phyloP scores from a whole-genome alignment of 2,113 vertebrate species.

The Poeciliopsis prolifica region DNA sequence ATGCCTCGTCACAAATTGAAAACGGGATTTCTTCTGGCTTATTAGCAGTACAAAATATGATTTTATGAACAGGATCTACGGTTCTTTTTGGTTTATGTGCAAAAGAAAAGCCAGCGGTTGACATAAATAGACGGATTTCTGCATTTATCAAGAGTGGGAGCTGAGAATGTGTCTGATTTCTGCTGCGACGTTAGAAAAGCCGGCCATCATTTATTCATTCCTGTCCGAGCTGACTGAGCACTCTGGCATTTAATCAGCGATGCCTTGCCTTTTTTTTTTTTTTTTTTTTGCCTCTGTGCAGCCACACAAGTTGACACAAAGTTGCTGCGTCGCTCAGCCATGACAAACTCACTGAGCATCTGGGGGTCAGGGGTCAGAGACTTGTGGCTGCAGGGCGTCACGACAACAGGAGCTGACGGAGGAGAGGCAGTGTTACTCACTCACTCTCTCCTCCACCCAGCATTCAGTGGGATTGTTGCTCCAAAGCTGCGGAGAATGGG shows the following conservation, averaged over 20 bases:
- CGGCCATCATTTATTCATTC: conserved; percentile 36
- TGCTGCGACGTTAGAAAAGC: conserved; percentile 38
- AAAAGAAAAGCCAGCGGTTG: no score
- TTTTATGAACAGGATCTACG: no score
- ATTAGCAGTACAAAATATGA: no score
- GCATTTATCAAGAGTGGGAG: not conserved
- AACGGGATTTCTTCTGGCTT: no score
- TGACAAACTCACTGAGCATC: conserved; percentile 29
- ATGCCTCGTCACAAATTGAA: no score
- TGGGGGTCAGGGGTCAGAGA: conserved; percentile 43
- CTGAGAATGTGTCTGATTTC: conserved; percentile 25
- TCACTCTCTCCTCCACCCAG: conserved; percentile 7
- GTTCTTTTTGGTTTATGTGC: no score
- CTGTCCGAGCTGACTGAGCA: conserved; percentile 34
- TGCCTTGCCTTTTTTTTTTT: conserved; percentile 15
- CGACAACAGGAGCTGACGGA: conserved; percentile 35
- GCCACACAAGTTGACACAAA: conserved; percentile 10
- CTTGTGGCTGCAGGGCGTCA: conserved; percentile 38
- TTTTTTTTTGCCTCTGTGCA: not conserved
- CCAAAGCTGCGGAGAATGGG: conserved; percentile 43
- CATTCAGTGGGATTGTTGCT: conserved; percentile 42
- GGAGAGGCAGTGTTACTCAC: conserved; percentile 36
- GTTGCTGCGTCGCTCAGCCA: conserved; percentile 17
- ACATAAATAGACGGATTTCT: conserved; percentile 11
- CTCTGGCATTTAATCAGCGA: conserved; percentile 42